Conservation (phyloP, 1,140 invertebrate species). For the Telenomus remus region DNA sequence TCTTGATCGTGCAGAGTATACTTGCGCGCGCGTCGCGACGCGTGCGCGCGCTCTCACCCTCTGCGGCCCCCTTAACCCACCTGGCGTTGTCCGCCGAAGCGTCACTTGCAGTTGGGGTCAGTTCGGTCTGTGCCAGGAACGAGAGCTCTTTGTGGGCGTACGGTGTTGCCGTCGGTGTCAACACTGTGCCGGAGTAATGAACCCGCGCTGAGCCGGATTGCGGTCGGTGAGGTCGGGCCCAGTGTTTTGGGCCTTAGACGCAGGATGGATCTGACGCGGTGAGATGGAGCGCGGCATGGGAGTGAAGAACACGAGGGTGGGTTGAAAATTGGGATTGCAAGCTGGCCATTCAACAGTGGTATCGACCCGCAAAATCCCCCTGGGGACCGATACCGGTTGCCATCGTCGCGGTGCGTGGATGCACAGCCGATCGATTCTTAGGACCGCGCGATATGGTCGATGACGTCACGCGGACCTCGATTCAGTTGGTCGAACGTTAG, state of each 20-base stretch:
- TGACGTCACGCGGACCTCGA: conserved; percentile 61
- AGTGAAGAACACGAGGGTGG: conserved; percentile 55
- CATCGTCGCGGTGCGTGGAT: conserved; percentile 61
- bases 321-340: conserved; percentile 14
- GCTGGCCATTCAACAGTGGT: background rate
- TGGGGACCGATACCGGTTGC: conserved; percentile 3
- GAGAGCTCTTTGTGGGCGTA: conserved; percentile 43
- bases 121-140: conserved; percentile 63
- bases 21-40: conserved; percentile 33
- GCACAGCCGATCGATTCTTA: conserved; percentile 69
- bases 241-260: conserved; percentile 22
- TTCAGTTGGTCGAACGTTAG: conserved; percentile 15
- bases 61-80: conserved; percentile 37
- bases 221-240: conserved; percentile 14
- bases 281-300: conserved; percentile 57
- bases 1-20: conserved; percentile 19
- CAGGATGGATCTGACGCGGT: conserved; percentile 28
- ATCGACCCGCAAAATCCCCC: background rate
- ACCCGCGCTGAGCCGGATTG: conserved; percentile 9
- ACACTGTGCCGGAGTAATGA: conserved; percentile 18
- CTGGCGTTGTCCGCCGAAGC: conserved; percentile 53
- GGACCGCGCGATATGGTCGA: conserved; percentile 58
- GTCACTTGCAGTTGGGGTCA: conserved; percentile 64
- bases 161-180: conserved; percentile 12
- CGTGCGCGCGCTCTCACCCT: conserved; percentile 42